Conservation (phyloP, 2,888 invertebrate genomes). For the Chironomus riparius region DNA sequence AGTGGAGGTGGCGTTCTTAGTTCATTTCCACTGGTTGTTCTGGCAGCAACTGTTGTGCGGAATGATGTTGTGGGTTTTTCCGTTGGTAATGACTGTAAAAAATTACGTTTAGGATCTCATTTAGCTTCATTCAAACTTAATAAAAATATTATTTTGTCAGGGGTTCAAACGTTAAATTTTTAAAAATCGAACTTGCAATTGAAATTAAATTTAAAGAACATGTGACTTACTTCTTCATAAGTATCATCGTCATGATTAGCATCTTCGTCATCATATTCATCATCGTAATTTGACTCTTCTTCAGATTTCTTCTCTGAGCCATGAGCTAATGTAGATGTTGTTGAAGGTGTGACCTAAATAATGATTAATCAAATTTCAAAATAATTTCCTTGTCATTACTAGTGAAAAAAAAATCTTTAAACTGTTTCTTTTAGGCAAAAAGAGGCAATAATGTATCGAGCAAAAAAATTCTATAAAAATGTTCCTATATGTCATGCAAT, state of each 20-base stretch:
- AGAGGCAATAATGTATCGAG: not conserved
- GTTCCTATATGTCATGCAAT: not conserved
- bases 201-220: too few species aligned
- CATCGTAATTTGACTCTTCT: conserved; percentile 22
- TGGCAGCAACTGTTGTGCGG: not conserved
- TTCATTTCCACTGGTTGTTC: not conserved
- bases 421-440: not conserved
- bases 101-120: not conserved
- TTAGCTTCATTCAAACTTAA: not conserved
- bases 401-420: not conserved
- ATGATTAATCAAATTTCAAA: not conserved
- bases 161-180: too few species aligned
- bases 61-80: too few species aligned
- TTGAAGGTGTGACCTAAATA: not conserved
- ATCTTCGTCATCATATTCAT: conserved; percentile 26
- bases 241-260: conserved; percentile 15
- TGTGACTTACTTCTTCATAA: not conserved
- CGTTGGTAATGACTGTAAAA: not conserved
- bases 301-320: not conserved
- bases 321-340: not conserved
- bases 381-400: not conserved
- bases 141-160: too few species aligned
- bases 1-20: not conserved
- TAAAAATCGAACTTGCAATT: not conserved
- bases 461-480: not conserved